Base-by-base conservation (phyloP, 2,888 invertebrate species). In the Caenorhabditis sp. region DNA sequence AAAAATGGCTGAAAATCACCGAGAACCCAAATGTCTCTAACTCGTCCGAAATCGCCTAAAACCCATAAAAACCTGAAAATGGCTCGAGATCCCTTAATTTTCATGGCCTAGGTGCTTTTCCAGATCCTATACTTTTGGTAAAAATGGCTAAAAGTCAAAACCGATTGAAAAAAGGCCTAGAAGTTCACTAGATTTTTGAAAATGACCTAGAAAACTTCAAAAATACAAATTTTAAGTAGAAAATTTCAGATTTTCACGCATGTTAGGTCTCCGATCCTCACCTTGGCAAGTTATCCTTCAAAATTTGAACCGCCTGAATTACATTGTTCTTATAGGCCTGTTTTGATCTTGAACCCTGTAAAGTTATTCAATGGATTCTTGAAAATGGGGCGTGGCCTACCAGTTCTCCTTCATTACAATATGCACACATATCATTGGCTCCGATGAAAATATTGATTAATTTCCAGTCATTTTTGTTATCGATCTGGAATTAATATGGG, bases 401-500 rank as follows among this genome's bases (percentile, higher is more conserved):
- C 25, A 59, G 63, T 52, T 71, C 74, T n/a, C 52, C 21, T 21
- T 76, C 61, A 21, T 64, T 59, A 38, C 85, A 85, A 57, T 76
- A 80, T 0, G 77, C 80, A 50, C 85, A 85, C 67, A 84, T 77
- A 65, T 85, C 84, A 64, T 85, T 85, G 59, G 77, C 80, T 36
- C 85, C 85, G 58, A 85, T 84, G 70, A 85, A 85, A 23, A 85
- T 76, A 60, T 83, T 84, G 38, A 85, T 62, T 50, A 85, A 70
- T 60, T 85, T 85, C 85, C 85, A 85, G 63, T 85, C 84, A 23
- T 82, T 81, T 26, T 80, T 63, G 23, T 81, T 61, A 68, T 84
- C 72, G 17, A 84, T 72, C 70, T 76, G 31, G 52, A 61, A 25
- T 43, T 5, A 17, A 43, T 2, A 14, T n/a, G n/a, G n/a, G n/a